Conservation (phyloP, 2,113 vertebrate genomes). For the Aphyosemion australe region DNA sequence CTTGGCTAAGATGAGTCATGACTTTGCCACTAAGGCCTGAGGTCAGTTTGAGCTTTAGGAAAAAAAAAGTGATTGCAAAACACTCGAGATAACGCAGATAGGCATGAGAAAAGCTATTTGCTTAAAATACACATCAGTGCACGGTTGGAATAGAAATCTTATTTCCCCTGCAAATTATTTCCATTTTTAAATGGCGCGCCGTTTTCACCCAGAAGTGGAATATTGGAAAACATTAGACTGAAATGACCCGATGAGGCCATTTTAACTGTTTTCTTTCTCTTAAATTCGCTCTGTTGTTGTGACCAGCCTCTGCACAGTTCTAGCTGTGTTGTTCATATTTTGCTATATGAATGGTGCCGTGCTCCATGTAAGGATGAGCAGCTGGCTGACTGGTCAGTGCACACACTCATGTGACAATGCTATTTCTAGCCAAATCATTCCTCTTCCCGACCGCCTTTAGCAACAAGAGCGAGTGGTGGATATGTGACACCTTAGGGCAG, state of each 20-base stretch:
- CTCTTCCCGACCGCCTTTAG: conserved; percentile 62
- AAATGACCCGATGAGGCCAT: too few relatives aligned
- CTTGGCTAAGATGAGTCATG: conserved; percentile 37
- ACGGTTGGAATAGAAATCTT: background rate
- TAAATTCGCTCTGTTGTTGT: background rate
- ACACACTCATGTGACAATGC: conserved; percentile 70
- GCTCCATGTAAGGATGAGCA: conserved; percentile 75
- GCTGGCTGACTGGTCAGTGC: conserved; percentile 62
- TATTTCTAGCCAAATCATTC: conserved; percentile 76
- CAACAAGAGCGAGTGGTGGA: conserved; percentile 60
- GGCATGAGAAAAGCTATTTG: conserved; percentile 19
- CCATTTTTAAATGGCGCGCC: too few relatives aligned
- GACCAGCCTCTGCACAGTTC: background rate
- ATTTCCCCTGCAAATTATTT: background rate
- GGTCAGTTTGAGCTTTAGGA: conserved; percentile 33
- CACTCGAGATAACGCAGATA: conserved; percentile 2
- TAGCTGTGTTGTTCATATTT: conserved; percentile 21
- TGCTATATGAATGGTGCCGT: conserved; percentile 36
- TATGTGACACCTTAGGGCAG: conserved; percentile 69
- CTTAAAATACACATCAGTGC: conserved; percentile 1
- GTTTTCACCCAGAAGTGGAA: too few relatives aligned
- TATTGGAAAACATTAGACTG: too few relatives aligned
- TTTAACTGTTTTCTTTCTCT: too few relatives aligned
- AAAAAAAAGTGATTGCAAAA: conserved; percentile 18
- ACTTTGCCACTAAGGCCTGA: conserved; percentile 7